Evolutionary conservation across 1,140 invertebrate species (phyloP), one percentile per base, ranked within the genome.

Genomic region (Parasteatoda tepidariorum): DNA sequence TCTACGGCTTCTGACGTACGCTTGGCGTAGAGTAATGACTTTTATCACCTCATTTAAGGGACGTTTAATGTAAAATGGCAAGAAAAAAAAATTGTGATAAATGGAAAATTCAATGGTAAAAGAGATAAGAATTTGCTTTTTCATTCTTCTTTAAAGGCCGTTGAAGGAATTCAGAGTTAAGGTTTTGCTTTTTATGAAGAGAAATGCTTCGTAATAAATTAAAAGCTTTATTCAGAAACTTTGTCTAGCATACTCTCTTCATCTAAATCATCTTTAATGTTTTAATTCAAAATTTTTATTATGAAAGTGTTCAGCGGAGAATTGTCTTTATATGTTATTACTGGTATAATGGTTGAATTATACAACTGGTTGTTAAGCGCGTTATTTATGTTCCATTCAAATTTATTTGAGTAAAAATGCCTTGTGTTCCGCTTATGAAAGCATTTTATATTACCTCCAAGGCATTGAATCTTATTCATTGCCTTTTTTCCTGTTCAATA

Each of bases 21-120:
- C 31, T 18, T 66, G 74, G 59, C 74, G 18, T 54, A n/a, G 31
- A 76, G 61, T 76, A 76, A 76, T 76, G 74, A 64, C 74, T 76
- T 76, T 76, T 76, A 76, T 76, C 74, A 66, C 74, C 61, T 31
- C 74, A 66, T 76, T 76, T 76, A 66, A 66, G 61, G 61, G 41
- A 76, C 24, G 24, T 66, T 76, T 76, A 76, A 76, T 76, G 74
- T 66, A 76, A 75, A 64, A 64, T 26, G 11, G 11, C 6, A 41
- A 64, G 66, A 54, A 62, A 41, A 57, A 55, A 33, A 31, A 5
- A 11, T 66, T 26, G 34, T 66, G 59, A 76, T 31, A 57, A 57
- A 76, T 76, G 30, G 31, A 66, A 76, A 76, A 66, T 54, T 76
- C 59, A 66, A 64, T 76, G 61, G 34, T 30, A 66, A 54, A 38